Conservation (phyloP, 2,888 invertebrate species). For the Megamerina dolium region DNA sequence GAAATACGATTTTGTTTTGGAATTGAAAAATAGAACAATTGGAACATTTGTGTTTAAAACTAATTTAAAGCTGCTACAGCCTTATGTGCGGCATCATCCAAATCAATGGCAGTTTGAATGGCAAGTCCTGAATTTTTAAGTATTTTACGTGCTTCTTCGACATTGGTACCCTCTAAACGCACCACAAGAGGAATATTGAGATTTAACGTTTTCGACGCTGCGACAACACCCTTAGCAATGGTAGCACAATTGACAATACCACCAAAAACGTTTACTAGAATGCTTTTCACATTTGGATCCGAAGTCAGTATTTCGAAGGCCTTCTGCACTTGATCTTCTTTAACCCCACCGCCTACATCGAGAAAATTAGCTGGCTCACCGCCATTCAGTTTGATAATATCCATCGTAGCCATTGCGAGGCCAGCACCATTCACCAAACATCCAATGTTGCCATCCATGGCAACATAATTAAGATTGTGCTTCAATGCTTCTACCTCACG, state of each 20-base stretch:
- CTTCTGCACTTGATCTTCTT: constrained; percentile 86
- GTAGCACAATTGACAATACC: constrained; percentile 97
- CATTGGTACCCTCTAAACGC: constrained; percentile 93
- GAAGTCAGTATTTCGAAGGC: constrained; percentile 85
- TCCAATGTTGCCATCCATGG: constrained; percentile 96
- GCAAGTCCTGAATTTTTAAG: constrained; percentile 77
- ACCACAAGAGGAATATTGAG: constrained; percentile 86
- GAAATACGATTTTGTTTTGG: too few relatives aligned
- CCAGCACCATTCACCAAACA: constrained; percentile 96
- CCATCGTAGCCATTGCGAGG: constrained; percentile 99
- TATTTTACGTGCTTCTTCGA: constrained; percentile 73
- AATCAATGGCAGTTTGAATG: constrained; percentile 73
- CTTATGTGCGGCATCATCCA: constrained; percentile 89
- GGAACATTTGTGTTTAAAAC: background rate
- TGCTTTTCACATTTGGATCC: constrained; percentile 85
- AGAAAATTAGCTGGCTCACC: constrained; percentile 97
- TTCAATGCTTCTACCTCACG: constrained; percentile 89
- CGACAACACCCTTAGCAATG: constrained; percentile 91
- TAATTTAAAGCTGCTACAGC: constrained; percentile 59
- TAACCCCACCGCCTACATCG: constrained; percentile 94
- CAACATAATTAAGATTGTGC: constrained; percentile 91
- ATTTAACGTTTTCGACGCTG: constrained; percentile 73
- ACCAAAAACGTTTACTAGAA: constrained; percentile 98
- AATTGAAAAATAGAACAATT: background rate
- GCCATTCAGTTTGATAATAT: constrained; percentile 93